These are phyloP conservation scores for Candoia aspera DNA, from an alignment of 2,113 vertebrate species.

Conservation along the genomic window DNA sequence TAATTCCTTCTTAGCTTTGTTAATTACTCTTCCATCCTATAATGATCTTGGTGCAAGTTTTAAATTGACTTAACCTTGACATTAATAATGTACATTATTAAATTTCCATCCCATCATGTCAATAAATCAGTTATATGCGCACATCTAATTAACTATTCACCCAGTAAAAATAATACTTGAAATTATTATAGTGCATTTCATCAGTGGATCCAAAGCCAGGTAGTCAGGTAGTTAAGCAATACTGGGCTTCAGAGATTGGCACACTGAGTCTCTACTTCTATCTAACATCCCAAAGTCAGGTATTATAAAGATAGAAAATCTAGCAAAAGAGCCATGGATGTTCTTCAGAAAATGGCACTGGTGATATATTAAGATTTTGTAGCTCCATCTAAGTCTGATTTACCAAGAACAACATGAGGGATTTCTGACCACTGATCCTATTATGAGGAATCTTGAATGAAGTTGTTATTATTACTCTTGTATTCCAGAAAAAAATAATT, in stretches of 20 bases:
- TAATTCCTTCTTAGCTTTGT: conserved; percentile 16
- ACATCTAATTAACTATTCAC: conserved; percentile 66
- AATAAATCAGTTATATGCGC: conserved; percentile 60
- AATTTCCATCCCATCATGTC: conserved; percentile 51
- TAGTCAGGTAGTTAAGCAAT: conserved; percentile 31
- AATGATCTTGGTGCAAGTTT: conserved; percentile 42
- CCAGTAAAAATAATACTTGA: conserved; percentile 63
- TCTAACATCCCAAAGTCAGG: conserved; percentile 31
- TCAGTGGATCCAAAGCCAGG: conserved; percentile 49
- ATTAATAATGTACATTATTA: conserved; percentile 61
- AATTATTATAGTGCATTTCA: conserved; percentile 30
- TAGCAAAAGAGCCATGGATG: conserved; percentile 23
- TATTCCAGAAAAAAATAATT: not conserved
- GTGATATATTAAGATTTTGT: conserved; percentile 2
- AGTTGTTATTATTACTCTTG: not conserved
- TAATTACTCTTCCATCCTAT: conserved; percentile 19
- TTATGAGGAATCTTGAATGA: not conserved
- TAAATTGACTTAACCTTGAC: conserved; percentile 48
- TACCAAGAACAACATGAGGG: not conserved
- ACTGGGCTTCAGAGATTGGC: conserved; percentile 4
- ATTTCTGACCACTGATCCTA: no score
- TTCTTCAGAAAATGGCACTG: conserved; percentile 6
- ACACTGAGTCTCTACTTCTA: conserved; percentile 6
- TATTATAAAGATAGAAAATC: not conserved
- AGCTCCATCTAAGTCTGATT: not conserved